These are phyloP conservation scores for Atopsyche davidsoni DNA, from an alignment of 1,140 invertebrate genomes.

Conservation along the genomic window DNA sequence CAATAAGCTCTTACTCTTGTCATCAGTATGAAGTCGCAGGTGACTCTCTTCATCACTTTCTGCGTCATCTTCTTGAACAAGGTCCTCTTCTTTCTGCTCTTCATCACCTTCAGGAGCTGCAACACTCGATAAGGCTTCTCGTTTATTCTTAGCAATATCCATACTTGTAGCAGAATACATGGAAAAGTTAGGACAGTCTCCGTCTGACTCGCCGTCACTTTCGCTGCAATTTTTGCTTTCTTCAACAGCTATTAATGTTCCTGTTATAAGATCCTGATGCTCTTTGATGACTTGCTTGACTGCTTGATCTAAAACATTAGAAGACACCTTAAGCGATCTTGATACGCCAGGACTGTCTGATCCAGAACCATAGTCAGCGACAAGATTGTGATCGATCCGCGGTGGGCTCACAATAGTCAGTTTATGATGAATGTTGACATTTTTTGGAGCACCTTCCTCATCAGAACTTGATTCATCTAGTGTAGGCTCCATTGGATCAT, in stretches of 20 bases:
- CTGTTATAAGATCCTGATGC: slow-evolving; percentile 34
- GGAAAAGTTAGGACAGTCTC: slow-evolving; percentile 76
- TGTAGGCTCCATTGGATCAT: slow-evolving; percentile 62
- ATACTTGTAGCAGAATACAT: slow-evolving; percentile 76
- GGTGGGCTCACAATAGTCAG: slow-evolving; percentile 26
- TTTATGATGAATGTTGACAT: slow-evolving; percentile 11
- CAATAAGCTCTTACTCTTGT: neutral
- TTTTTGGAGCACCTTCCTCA: slow-evolving; percentile 27
- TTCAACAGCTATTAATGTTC: too few species aligned
- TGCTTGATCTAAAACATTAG: slow-evolving; percentile 37
- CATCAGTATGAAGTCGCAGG: neutral
- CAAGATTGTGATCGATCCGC: slow-evolving; percentile 1
- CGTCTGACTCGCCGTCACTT: slow-evolving; percentile 53
- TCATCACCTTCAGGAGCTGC: slow-evolving; percentile 18
- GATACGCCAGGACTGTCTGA: slow-evolving; percentile 11
- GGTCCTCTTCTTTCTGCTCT: slow-evolving; percentile 33
- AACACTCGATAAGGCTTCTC: slow-evolving; percentile 44
- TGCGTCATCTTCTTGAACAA: slow-evolving; percentile 43
- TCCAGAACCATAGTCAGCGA: slow-evolving; percentile 13
- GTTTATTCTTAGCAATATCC: slow-evolving; percentile 56
- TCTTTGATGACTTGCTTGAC: slow-evolving; percentile 40
- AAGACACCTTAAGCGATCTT: slow-evolving; percentile 32
- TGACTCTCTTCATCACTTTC: slow-evolving; percentile 4
- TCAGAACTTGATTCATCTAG: slow-evolving; percentile 44
- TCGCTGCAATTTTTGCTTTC: slow-evolving; percentile 36